Evolutionary conservation across 2,888 invertebrate genomes (phyloP), one percentile per base, ranked within the genome.

Genomic region (Disparrhopalites patrizii): DNA sequence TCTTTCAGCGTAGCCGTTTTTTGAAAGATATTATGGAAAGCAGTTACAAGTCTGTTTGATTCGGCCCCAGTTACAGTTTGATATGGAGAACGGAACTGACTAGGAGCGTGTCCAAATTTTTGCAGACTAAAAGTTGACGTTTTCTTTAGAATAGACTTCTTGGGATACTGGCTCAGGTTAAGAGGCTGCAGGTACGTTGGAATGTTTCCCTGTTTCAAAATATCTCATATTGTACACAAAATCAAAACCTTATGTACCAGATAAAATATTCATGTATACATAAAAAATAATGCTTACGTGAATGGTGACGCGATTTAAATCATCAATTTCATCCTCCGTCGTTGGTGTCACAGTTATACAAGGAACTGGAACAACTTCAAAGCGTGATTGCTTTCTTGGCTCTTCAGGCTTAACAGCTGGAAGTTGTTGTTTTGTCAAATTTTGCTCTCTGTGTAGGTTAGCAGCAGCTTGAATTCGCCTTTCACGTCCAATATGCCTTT

Each of bases 131-230:
- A 93, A 8, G 92, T 93, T 80, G 92, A 91, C 0, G 93, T 93
- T 81, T 95, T 94, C 82, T 95, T 96, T 69, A 95, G 81, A 77
- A 95, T 95, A 0, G 94, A 94, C 79, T 94, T 93, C 70, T 43
- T 43, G n/a, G 43, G 43, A n/a, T n/a, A n/a, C n/a, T n/a, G n/a
- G n/a, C n/a, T n/a, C n/a, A n/a, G n/a, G n/a, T n/a, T n/a, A n/a
- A n/a, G n/a, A n/a, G n/a, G n/a, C n/a, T n/a, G n/a, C n/a, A n/a
- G n/a, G n/a, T n/a, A n/a, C n/a, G n/a, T n/a, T n/a, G n/a, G n/a
- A n/a, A n/a, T n/a, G n/a, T n/a, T n/a, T n/a, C n/a, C n/a, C n/a
- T n/a, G n/a, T n/a, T n/a, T n/a, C n/a, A n/a, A n/a, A n/a, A n/a
- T n/a, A n/a, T n/a, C n/a, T n/a, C n/a, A n/a, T n/a, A n/a, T n/a